Conservation (phyloP, 1,140 invertebrate genomes). For the Procambarus clarkii region DNA sequence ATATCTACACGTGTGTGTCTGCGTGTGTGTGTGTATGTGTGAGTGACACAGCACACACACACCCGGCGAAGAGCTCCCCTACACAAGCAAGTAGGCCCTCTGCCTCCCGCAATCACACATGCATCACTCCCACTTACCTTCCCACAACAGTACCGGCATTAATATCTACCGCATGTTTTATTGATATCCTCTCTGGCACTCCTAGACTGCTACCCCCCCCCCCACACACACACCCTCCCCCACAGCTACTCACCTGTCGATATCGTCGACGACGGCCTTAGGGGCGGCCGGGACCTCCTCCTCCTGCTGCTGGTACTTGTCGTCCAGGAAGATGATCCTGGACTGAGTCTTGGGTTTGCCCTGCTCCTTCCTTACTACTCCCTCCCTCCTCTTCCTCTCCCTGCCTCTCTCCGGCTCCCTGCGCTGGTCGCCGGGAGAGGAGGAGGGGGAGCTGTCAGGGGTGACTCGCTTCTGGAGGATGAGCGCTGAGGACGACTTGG, state of each 20-base stretch:
- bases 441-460: neutral
- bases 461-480: neutral
- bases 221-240: neutral
- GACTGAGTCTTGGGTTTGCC: neutral
- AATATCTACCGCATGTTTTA: too few relatives aligned
- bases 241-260: neutral
- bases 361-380: neutral
- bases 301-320: neutral
- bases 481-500: neutral
- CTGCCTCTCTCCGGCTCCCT: neutral
- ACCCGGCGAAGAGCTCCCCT: too few relatives aligned
- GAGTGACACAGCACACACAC: too few relatives aligned
- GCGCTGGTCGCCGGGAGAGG: neutral
- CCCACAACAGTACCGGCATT: too few relatives aligned
- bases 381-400: neutral
- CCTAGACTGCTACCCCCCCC: neutral
- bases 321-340: neutral
- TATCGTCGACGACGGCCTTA: neutral
- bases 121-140: too few relatives aligned
- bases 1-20: too few relatives aligned
- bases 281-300: neutral
- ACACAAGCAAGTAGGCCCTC: too few relatives aligned
- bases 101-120: too few relatives aligned
- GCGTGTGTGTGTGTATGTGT: too few relatives aligned
- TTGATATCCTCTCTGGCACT: too few relatives aligned